Base-by-base conservation (phyloP, 2,113 vertebrate genomes). In the Silurus asotus region DNA sequence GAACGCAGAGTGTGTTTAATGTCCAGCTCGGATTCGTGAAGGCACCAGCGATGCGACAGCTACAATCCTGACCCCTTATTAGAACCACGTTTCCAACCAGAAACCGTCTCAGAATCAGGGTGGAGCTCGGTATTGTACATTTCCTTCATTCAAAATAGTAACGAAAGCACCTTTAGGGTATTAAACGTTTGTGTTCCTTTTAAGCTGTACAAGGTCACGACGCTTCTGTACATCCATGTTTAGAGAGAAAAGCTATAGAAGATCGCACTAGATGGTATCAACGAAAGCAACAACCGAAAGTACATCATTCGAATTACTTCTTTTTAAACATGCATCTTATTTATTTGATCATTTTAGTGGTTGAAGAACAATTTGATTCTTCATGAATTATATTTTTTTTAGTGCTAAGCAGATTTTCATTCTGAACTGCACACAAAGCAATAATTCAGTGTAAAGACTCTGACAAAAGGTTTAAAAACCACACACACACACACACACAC, bases 11-110 rank as follows among this genome's bases (percentile, higher is more conserved):
- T 72, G 85, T 70, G 51, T 15, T 77, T 76, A 56, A 15, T 81
- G 69, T 82, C 53, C 81, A 75, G 37, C 15, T 76, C 14, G 55
- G 49, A 23, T 28, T 51, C 17, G 19, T 49, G 88, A 88, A 83
- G 78, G 58, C 84, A 84, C 87, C 6, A 64, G 51, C 37, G 64
- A 85, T 45, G 88, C 23, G 28, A 51, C 10, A 3, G 58, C 48
- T 64, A 28, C 19, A 2, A 6, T 23, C 49, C 74, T 56, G 13
- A 78, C 53, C 23, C 19, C 53, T 0, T 14, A 56, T 78, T 56
- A 6, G 37, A 37, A 37, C 37, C 37, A 37, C 3, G 37, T 37
- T 37, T 37, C 2, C 37, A 37, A 37, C 37, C 37, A 37, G 37
- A 37, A 37, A 37, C 37, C 2, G 37, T 37, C 37, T 37, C 37